Evolutionary conservation across 1,140 invertebrate species (phyloP).

Genomic region (Melipona quadrifasciata): DNA sequence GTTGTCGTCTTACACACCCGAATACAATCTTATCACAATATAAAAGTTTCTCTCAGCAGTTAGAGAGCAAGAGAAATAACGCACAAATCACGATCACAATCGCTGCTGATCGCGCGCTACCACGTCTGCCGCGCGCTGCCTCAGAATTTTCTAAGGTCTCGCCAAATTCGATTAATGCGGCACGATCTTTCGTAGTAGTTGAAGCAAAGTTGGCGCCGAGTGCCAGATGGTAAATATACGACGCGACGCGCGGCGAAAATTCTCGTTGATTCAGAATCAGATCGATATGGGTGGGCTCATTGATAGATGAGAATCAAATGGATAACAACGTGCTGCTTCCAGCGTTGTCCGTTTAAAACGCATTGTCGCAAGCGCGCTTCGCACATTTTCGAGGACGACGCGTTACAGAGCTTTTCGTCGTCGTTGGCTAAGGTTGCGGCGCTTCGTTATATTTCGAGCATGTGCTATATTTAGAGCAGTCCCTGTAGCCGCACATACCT

Average conservation of each 20-base stretch:
- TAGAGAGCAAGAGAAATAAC: not conserved
- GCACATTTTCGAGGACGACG: constrained; percentile 46
- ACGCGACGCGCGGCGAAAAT: not conserved
- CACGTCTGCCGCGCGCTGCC: constrained; percentile 7
- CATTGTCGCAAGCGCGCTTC: constrained; percentile 13
- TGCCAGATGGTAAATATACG: not conserved
- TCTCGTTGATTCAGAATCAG: not conserved
- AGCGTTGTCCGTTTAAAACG: not conserved
- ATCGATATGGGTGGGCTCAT: not conserved
- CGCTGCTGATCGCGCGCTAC: not conserved
- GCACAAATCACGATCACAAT: not conserved
- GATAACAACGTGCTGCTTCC: constrained; percentile 16
- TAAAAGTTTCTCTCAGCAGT: not conserved
- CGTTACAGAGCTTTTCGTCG: constrained; percentile 32
- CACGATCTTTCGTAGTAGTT: constrained; percentile 33
- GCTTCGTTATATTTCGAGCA: constrained; percentile 80
- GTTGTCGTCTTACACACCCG: not conserved
- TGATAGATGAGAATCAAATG: not conserved
- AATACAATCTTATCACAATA: not conserved
- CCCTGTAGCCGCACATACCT: constrained; percentile 44
- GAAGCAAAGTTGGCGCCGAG: not conserved
- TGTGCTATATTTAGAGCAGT: constrained; percentile 78
- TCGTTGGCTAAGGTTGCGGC: constrained; percentile 57
- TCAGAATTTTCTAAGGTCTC: constrained; percentile 73
- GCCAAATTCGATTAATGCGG: constrained; percentile 71